phyloP scores from a whole-genome alignment of 1,140 invertebrate genomes.

The Drosophila tropicalis region DNA sequence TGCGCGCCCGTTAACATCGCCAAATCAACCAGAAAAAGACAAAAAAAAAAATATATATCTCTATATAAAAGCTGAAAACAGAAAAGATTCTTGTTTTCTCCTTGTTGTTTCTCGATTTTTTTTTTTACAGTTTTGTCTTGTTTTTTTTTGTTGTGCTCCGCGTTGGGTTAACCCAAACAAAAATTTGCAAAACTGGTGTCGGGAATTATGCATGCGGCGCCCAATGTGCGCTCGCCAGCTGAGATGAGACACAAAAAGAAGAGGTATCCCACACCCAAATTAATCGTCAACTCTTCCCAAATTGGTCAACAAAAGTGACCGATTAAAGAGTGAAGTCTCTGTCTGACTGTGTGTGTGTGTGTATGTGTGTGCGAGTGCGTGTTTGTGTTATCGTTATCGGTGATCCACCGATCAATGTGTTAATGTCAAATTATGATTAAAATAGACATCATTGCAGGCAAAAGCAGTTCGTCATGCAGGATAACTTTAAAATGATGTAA shows the following conservation, averaged over 20 bases:
- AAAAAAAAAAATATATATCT: too few species aligned
- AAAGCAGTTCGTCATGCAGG: constrained; percentile 82
- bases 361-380: constrained; percentile 29
- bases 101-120: not conserved
- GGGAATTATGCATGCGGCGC: constrained; percentile 76
- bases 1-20: constrained; percentile 65
- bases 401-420: not conserved
- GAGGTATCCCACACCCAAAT: constrained; percentile 47
- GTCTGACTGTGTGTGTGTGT: constrained; percentile 35
- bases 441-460: constrained; percentile 47
- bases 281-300: not conserved
- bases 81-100: constrained; percentile 15
- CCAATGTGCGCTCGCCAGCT: constrained; percentile 74
- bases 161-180: constrained; percentile 40
- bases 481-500: constrained; percentile 79
- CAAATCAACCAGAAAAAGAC: constrained; percentile 11
- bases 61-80: not conserved
- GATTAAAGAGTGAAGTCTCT: not conserved
- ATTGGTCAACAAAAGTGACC: not conserved
- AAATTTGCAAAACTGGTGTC: constrained; percentile 69
- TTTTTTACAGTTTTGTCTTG: not conserved
- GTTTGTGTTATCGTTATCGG: constrained; percentile 10
- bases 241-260: constrained; percentile 82
- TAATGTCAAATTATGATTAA: constrained; percentile 1
- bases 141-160: constrained; percentile 30